These are phyloP conservation scores for Mobula birostris DNA, from an alignment of 2,113 vertebrate species.

Conservation along the genomic window DNA sequence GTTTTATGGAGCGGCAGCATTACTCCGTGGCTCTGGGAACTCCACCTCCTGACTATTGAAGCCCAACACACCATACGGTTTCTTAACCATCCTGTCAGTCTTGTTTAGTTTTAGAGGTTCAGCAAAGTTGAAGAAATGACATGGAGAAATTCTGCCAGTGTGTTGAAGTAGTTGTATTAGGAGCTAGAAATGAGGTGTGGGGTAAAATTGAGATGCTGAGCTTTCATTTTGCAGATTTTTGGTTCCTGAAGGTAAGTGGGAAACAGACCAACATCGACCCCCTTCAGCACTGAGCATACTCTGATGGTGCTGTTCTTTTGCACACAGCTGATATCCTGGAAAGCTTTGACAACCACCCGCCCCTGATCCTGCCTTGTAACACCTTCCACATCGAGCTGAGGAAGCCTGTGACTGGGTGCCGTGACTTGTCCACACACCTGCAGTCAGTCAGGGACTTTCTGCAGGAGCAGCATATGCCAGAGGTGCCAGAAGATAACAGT, in stretches of 20 bases:
- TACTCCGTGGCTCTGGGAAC: too few species aligned
- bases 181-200: neutral
- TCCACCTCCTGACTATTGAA: too few species aligned
- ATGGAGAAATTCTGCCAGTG: too few species aligned
- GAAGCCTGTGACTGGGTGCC: constrained; percentile 43
- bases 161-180: neutral
- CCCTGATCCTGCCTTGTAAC: constrained; percentile 55
- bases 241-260: neutral
- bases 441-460: constrained; percentile 43
- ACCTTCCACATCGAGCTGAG: constrained; percentile 53
- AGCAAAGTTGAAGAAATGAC: too few species aligned
- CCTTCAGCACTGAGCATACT: neutral
- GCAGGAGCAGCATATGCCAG: neutral
- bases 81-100: too few species aligned
- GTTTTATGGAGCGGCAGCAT: too few species aligned
- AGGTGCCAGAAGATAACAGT: neutral
- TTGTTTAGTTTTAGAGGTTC: too few species aligned
- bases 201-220: neutral
- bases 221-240: neutral
- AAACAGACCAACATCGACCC: neutral
- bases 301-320: neutral
- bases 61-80: too few species aligned
- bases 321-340: constrained; percentile 58
- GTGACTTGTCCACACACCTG: constrained; percentile 47
- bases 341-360: constrained; percentile 63